Evolutionary conservation across 2,888 invertebrate species (phyloP), one percentile per base, ranked within the genome.

Genomic region (Hyalella azteca): DNA sequence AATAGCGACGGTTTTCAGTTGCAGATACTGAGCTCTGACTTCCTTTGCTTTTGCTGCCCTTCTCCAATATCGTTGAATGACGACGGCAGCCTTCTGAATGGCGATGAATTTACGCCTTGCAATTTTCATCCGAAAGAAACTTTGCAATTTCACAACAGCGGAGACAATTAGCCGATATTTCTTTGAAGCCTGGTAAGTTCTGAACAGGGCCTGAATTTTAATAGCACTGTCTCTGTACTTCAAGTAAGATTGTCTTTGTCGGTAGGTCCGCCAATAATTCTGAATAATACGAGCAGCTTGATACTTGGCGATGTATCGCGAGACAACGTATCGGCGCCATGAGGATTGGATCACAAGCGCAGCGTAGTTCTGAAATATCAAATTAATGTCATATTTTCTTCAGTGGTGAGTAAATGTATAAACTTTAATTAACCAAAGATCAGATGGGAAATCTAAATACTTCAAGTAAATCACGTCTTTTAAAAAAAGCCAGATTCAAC

Each of bases 341-440:
- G 77, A 4, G 26, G 77, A 76, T 66, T 79, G 79, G 45, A 79
- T 79, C 29, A 60, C 59, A 26, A 29, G 22, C 19, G 79, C 79
- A 15, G 79, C 79, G 13, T 36, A 22, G 36, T 79, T 54, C 79
- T 79, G 79, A 13, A 59, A 77, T n/a, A n/a, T n/a, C n/a, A n/a
- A n/a, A n/a, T n/a, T n/a, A n/a, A n/a, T n/a, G n/a, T n/a, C n/a
- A n/a, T n/a, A n/a, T n/a, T n/a, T n/a, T n/a, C n/a, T n/a, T n/a
- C n/a, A n/a, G n/a, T n/a, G n/a, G n/a, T n/a, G n/a, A n/a, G n/a
- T n/a, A n/a, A n/a, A n/a, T n/a, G n/a, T n/a, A n/a, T n/a, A n/a
- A n/a, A n/a, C n/a, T n/a, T n/a, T n/a, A n/a, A n/a, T n/a, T n/a
- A n/a, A n/a, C n/a, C n/a, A n/a, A n/a, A n/a, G n/a, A n/a, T n/a